Conservation (phyloP, 2,888 invertebrate species). For the Hyalella azteca region DNA sequence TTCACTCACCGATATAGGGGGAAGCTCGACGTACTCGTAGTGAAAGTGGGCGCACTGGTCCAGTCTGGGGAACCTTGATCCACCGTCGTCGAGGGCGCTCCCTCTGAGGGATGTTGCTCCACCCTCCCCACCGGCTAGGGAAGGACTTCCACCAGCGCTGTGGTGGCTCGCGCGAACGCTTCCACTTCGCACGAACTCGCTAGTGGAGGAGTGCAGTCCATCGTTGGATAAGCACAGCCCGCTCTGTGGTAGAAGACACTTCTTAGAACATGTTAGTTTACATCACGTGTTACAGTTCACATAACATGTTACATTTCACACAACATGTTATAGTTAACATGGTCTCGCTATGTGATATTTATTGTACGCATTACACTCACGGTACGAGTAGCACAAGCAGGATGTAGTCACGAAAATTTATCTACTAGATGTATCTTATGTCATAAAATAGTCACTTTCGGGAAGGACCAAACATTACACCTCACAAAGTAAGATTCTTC, state of each 20-base stretch:
- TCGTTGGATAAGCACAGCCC: conserved; percentile 53
- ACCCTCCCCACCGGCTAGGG: conserved; percentile 40
- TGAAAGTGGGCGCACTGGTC: conserved; percentile 99
- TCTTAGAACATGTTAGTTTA: background rate
- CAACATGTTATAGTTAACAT: background rate
- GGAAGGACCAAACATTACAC: no score
- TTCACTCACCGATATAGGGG: conserved; percentile 71
- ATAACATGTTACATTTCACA: background rate
- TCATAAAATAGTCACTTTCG: no score
- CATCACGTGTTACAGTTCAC: background rate
- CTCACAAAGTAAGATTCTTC: no score
- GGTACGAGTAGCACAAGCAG: no score
- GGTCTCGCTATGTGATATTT: background rate
- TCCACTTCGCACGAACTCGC: conserved; percentile 37
- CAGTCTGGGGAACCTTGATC: conserved; percentile 80
- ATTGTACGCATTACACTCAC: background rate
- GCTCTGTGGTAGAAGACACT: conserved; percentile 40
- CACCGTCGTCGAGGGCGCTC: conserved; percentile 56
- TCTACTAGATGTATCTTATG: no score
- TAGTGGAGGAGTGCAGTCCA: background rate
- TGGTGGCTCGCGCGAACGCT: conserved; percentile 37
- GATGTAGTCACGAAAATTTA: no score
- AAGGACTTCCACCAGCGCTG: conserved; percentile 47
- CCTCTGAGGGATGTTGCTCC: background rate
- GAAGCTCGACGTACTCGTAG: conserved; percentile 90